A percentile compares a stretch with the other conserved stretches of the same genome.
These are phyloP conservation scores for Phengaris alcon DNA, from an alignment of 2,888 invertebrate species.

Conservation along the genomic window DNA sequence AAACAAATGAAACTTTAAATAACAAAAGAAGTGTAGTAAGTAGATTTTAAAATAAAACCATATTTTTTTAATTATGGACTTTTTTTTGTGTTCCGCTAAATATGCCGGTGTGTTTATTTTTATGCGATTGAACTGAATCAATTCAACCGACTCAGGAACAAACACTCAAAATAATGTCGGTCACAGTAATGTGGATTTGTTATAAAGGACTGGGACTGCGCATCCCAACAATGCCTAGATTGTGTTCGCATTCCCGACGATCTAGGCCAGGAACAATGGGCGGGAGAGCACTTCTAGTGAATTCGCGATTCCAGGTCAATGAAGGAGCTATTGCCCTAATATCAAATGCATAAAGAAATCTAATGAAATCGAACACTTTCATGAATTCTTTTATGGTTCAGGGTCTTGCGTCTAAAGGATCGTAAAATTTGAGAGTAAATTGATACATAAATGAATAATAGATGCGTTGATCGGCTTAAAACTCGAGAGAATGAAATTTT, in stretches of 20 bases:
- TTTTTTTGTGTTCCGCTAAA: too few relatives aligned
- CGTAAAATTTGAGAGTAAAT: not conserved
- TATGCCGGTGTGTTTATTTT: too few relatives aligned
- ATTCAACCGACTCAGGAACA: not conserved
- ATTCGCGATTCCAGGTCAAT: constrained; percentile 66
- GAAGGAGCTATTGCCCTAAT: constrained; percentile 45
- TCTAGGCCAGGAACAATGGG: constrained; percentile 71
- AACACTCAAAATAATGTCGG: constrained; percentile 30
- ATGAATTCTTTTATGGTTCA: not conserved
- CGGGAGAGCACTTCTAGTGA: constrained; percentile 60
- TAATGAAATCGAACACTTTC: not conserved
- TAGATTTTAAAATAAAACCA: too few relatives aligned
- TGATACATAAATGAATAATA: not conserved
- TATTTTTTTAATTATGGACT: too few relatives aligned
- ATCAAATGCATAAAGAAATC: not conserved
- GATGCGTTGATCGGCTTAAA: too few relatives aligned
- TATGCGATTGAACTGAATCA: not conserved
- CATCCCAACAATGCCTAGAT: constrained; percentile 71
- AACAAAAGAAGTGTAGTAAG: too few relatives aligned
- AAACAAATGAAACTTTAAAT: too few relatives aligned
- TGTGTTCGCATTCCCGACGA: constrained; percentile 70
- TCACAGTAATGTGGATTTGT: constrained; percentile 26
- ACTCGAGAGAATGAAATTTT: too few relatives aligned
- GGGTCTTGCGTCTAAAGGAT: not conserved
- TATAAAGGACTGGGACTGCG: constrained; percentile 46